Percentiles rank a stretch among this genome's conserved stretches.
Evolutionary conservation across 2,797 vertebrate genomes (phyloP).

Genomic region (Diplodus puntazzo): DNA sequence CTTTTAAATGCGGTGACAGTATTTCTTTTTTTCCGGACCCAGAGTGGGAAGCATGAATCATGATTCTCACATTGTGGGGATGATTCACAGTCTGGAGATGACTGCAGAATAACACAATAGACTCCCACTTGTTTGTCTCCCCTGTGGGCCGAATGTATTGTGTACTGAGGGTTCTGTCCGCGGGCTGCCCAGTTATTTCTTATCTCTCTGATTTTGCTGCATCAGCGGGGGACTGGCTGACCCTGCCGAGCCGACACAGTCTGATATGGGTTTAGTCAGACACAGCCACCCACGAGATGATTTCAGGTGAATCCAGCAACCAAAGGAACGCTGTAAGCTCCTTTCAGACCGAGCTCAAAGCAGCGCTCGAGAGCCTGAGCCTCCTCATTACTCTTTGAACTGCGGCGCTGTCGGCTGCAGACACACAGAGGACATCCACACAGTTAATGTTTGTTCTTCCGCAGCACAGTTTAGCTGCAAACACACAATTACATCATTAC

Average conservation of each 20-base stretch:
- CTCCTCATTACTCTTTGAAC: conserved; percentile 27
- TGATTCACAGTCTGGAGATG: conserved; percentile 63
- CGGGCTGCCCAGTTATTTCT: conserved; percentile 19
- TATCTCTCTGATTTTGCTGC: conserved; percentile 52
- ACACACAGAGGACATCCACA: conserved; percentile 7
- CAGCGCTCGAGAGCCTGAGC: conserved; percentile 1
- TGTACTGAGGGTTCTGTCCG: conserved; percentile 25
- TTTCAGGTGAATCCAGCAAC: conserved; percentile 46
- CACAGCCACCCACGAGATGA: conserved; percentile 30
- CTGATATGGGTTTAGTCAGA: conserved; percentile 42
- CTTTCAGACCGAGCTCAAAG: conserved; percentile 18
- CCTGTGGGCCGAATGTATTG: conserved; percentile 46
- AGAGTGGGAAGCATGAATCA: conserved; percentile 52
- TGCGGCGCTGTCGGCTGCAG: background rate
- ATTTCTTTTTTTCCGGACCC: conserved; percentile 7
- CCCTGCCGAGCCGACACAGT: conserved; percentile 32
- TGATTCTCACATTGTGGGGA: conserved; percentile 18
- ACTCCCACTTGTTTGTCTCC: conserved; percentile 22
- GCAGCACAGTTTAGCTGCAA: background rate
- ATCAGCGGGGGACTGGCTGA: conserved; percentile 41
- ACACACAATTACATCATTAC: background rate
- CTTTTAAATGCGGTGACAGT: conserved; percentile 32
- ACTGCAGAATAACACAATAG: conserved; percentile 37
- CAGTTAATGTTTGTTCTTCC: background rate
- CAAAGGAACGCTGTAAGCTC: conserved; percentile 7